These are phyloP conservation scores for Bombus confusus DNA, from an alignment of 1,140 invertebrate species.

Conservation along the genomic window DNA sequence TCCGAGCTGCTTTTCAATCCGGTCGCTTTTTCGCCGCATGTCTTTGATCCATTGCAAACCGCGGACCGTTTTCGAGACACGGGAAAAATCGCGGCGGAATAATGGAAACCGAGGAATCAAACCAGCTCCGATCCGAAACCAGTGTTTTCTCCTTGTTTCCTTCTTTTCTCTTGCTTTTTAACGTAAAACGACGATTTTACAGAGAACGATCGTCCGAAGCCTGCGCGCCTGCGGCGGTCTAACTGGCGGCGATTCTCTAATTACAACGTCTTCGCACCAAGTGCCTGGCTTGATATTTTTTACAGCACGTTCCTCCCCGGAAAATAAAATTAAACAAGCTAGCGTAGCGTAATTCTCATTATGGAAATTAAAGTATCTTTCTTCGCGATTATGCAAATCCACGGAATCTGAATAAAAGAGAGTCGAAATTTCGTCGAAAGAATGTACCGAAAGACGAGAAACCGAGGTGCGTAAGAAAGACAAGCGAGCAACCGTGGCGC, in stretches of 20 bases:
- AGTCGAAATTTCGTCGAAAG: neutral
- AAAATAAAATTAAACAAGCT: neutral
- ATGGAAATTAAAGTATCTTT: neutral
- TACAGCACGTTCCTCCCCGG: too few relatives aligned
- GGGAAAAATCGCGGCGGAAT: neutral
- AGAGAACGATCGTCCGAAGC: neutral
- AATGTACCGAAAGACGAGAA: neutral
- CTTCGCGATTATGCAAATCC: neutral
- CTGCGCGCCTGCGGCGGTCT: too few relatives aligned
- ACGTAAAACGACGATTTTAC: neutral
- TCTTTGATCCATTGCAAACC: neutral
- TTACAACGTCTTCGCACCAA: too few relatives aligned
- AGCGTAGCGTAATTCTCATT: neutral
- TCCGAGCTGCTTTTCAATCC: conserved; percentile 50
- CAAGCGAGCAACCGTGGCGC: too few relatives aligned
- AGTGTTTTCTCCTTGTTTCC: neutral
- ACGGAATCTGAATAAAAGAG: neutral
- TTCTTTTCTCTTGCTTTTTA: neutral
- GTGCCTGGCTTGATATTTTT: too few relatives aligned
- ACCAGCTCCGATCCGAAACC: too few relatives aligned
- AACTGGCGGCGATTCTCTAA: too few relatives aligned
- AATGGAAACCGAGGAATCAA: neutral
- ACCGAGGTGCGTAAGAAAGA: too few relatives aligned
- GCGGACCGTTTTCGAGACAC: neutral
- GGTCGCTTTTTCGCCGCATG: neutral